A percentile compares a stretch with the other conserved stretches of the same genome.
phyloP scores from a whole-genome alignment of 2,888 invertebrate species.

The Molanna angustata region DNA sequence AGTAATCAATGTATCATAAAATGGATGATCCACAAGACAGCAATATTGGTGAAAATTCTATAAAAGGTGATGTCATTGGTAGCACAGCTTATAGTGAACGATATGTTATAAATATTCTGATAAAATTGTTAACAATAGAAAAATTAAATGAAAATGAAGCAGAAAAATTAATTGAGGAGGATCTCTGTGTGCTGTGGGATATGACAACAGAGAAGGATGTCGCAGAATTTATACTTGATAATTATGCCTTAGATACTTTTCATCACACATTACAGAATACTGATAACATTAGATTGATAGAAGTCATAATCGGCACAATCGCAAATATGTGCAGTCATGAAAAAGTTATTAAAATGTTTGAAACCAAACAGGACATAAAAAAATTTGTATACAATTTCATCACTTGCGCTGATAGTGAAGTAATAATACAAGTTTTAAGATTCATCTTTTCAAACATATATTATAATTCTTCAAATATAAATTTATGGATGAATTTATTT shows the following conservation, averaged over 20 bases:
- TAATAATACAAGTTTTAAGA: constrained; percentile 71
- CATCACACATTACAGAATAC: constrained; percentile 55
- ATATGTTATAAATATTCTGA: constrained; percentile 66
- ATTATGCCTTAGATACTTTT: constrained; percentile 66
- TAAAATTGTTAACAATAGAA: constrained; percentile 48
- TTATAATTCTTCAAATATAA: constrained; percentile 44
- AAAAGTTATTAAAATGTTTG: constrained; percentile 56
- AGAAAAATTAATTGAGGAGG: constrained; percentile 64
- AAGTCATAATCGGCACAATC: constrained; percentile 80
- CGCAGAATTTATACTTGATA: constrained; percentile 63
- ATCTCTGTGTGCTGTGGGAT: constrained; percentile 79
- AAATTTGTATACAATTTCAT: constrained; percentile 55
- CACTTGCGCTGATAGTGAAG: constrained; percentile 65
- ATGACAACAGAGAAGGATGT: constrained; percentile 80
- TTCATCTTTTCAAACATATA: constrained; percentile 60
- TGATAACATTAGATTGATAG: constrained; percentile 64
- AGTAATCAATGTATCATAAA: no score
- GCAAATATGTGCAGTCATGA: constrained; percentile 78
- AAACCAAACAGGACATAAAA: constrained; percentile 57
- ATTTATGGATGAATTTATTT: constrained; percentile 50
- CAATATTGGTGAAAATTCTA: no score
- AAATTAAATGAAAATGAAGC: constrained; percentile 51
- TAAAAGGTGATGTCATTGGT: constrained; percentile 71
- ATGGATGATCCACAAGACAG: no score
- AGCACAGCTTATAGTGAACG: constrained; percentile 76